Evolutionary conservation across 2,113 vertebrate species (phyloP), one percentile per base, ranked within the genome.

Genomic region (Thoracochromis brauschi): DNA sequence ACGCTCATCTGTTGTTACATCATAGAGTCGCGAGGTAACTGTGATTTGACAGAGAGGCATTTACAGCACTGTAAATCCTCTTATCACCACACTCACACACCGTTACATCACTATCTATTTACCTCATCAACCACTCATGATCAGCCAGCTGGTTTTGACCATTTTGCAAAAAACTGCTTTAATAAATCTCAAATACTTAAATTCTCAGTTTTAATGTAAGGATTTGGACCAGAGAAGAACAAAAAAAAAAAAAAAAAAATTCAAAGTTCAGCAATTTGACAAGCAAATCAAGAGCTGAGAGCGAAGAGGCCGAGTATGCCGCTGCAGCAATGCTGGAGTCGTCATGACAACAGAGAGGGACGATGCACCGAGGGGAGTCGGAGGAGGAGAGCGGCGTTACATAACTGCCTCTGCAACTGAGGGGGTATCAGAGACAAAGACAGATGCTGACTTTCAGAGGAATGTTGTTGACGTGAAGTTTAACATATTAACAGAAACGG

Each of bases 311-410:
- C 24, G 78, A 90, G 81, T 35, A 87, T 79, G 91, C 80, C 8
- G 73, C 89, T 83, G 93, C 88, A 54, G 88, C 87, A 93, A 79
- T 81, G 88, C 78, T 81, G 63, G 83, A 84, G 90, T 95, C 86
- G 82, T 93, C 93, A 95, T 95, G 95, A 54, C 85, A 33, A 95
- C 93, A 40, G 90, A 85, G 83, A 81, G 80, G 89, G 88, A 80
- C 3, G 85, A 91, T 85, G 33, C 33, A 68, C 21, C n/a, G 42
- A 49, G 79, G 35, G 57, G 31, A 63, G 21, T 16, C 80, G 40
- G 88, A n/a, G 63, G 14, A 86, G 55, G 87, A 19, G 51, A 85
- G 87, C 35, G 55, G 14, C n/a, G 83, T 94, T 95, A 82, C 83
- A 83, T 79, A 94, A 40, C 87, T 57, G 53, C 84, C 87, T 91